phyloP scores from a whole-genome alignment of 2,888 invertebrate genomes.

The Pterostichus madidus region DNA sequence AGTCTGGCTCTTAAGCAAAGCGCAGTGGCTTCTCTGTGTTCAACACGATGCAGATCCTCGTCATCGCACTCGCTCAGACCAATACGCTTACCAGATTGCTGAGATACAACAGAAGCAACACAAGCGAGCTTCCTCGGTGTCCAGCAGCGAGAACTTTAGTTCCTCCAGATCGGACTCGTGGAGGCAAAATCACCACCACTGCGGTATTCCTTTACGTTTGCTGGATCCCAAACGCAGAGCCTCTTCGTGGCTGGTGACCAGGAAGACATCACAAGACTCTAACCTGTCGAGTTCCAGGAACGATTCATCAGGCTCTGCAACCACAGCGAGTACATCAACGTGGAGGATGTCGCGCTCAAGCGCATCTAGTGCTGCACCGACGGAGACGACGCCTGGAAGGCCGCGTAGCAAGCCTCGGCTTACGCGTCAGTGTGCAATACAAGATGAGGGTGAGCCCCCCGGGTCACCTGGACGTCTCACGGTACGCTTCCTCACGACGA shows the following conservation, averaged over 20 bases:
- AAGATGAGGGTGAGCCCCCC: slow-evolving; percentile 85
- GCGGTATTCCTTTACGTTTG: slow-evolving; percentile 87
- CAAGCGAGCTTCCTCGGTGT: slow-evolving; percentile 89
- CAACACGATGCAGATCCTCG: slow-evolving; percentile 58
- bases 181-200: slow-evolving; percentile 86
- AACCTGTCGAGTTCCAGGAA: slow-evolving; percentile 94
- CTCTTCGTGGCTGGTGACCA: slow-evolving; percentile 93
- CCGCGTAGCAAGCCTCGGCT: slow-evolving; percentile 84
- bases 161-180: slow-evolving; percentile 93
- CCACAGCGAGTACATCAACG: slow-evolving; percentile 93
- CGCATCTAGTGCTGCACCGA: slow-evolving; percentile 81
- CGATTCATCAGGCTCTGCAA: slow-evolving; percentile 93
- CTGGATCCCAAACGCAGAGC: slow-evolving; percentile 89
- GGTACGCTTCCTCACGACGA: slow-evolving; percentile 84
- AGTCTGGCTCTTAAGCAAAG: slow-evolving; percentile 77
- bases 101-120: slow-evolving; percentile 88
- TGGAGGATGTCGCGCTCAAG: slow-evolving; percentile 93
- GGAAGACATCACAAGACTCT: slow-evolving; percentile 95
- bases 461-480: slow-evolving; percentile 79
- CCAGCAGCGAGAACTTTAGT: slow-evolving; percentile 94
- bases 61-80: slow-evolving; percentile 77
- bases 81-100: slow-evolving; percentile 87
- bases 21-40: slow-evolving; percentile 75
- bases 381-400: slow-evolving; percentile 65
- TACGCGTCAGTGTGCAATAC: slow-evolving; percentile 89